These are phyloP conservation scores for Micromys minutus DNA, from an alignment of 2,113 vertebrate genomes.

Conservation along the genomic window DNA sequence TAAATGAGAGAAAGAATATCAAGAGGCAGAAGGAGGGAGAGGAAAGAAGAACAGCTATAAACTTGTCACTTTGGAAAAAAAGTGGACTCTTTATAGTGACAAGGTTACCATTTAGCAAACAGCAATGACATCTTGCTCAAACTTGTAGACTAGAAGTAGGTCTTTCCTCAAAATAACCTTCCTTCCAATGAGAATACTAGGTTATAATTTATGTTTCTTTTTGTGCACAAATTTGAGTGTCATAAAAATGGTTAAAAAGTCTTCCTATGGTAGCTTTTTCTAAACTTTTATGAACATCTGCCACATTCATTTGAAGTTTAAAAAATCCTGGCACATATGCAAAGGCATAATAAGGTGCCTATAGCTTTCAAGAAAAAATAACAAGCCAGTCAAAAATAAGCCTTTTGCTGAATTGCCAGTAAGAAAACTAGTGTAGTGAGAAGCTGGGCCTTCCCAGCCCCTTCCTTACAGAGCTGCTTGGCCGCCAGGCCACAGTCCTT, in stretches of 20 bases:
- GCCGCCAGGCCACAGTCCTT: background rate
- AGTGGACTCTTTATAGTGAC: constrained; percentile 26
- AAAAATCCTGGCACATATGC: constrained; percentile 85
- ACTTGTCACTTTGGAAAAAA: constrained; percentile 43
- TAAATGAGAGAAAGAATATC: constrained; percentile 62
- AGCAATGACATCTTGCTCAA: constrained; percentile 1
- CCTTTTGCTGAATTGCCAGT: constrained; percentile 82
- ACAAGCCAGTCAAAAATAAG: constrained; percentile 84
- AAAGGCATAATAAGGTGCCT: constrained; percentile 85
- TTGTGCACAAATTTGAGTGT: constrained; percentile 79
- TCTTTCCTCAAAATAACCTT: constrained; percentile 65
- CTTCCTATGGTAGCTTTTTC: constrained; percentile 84
- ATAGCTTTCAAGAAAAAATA: constrained; percentile 85
- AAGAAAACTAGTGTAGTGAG: constrained; percentile 73
- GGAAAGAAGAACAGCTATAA: constrained; percentile 48
- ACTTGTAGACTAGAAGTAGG: constrained; percentile 57
- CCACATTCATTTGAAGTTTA: constrained; percentile 85
- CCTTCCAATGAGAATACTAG: constrained; percentile 65
- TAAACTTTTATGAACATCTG: constrained; percentile 85
- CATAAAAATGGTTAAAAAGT: constrained; percentile 85
- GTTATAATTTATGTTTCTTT: constrained; percentile 76
- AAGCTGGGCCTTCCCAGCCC: constrained; percentile 55
- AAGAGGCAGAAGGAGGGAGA: constrained; percentile 62
- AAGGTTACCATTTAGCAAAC: constrained; percentile 2
- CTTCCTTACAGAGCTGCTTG: constrained; percentile 41